Conservation (phyloP, 2,113 vertebrate genomes). For the cattle (Bos taurus) region DNA sequence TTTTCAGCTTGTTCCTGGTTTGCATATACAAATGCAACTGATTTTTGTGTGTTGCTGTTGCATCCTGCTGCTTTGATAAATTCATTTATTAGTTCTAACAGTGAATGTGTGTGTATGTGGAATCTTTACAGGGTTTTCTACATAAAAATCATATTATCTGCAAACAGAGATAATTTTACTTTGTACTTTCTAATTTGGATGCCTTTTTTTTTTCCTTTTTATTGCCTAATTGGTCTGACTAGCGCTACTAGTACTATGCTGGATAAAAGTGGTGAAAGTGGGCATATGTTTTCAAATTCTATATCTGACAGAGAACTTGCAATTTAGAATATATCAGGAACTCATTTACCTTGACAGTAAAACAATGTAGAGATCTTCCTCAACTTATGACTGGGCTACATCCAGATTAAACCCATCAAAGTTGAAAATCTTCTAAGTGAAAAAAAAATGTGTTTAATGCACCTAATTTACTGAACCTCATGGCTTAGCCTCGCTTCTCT, state of each 20-base stretch:
- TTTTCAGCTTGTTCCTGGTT: neutral
- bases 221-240: neutral
- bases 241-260: neutral
- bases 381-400: neutral
- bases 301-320: neutral
- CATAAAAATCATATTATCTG: neutral
- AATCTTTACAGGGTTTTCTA: neutral
- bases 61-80: neutral
- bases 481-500: neutral
- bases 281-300: neutral
- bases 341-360: neutral
- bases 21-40: neutral
- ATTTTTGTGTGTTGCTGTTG: neutral
- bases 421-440: neutral
- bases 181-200: neutral
- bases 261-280: neutral
- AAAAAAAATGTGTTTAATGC: neutral
- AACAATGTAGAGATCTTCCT: neutral
- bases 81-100: neutral
- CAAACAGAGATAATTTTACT: neutral
- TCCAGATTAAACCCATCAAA: neutral
- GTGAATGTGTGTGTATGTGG: neutral
- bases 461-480: neutral
- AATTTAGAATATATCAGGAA: neutral
- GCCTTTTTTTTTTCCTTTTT: neutral